Base-by-base conservation (phyloP, 2,888 invertebrate genomes). In the Melieria omissa region DNA sequence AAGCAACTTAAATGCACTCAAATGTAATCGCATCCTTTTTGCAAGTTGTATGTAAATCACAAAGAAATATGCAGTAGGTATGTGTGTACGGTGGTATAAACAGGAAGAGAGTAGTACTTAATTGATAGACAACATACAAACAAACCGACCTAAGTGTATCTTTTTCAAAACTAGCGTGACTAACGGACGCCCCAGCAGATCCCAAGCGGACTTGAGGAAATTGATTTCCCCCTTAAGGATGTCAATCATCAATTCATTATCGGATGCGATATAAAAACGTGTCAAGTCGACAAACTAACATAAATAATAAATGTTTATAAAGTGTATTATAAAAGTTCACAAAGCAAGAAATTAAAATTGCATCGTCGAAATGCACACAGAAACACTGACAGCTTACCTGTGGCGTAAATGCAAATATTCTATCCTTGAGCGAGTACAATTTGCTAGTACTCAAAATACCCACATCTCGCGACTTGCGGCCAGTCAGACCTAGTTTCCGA, bases 121-220 rank as follows among this genome's bases (percentile, higher is more conserved):
- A 52, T 49, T 67, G n/a, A 61, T 62, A 61, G 55, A 55, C 45
- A 69, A 62, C 61, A 68, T 54, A 62, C 67, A 72, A 72, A 58
- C 66, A 79, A 81, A 85, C 87, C 82, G 86, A 96, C 96, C 96
- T 94, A 96, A 90, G 87, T 96, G 94, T 87, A 93, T 90, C 88
- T 92, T 92, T 90, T 93, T 93, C 90, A 95, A 91, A 86, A 93
- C 93, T 90, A 98, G 92, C 79, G 96, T 95, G 88, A 98, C 95
- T 85, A 97, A 92, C 76, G 99, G 99, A 83, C 99, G 92, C 83
- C 99, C 99, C 86, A 98, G 92, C 89, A 97, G 95, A 89, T 95
- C 95, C 99, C 99, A 99, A 88, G 96, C 96, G 83, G 95, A 95
- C 90, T 98, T 97, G 90, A 98, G 92, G 91, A 97, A 98, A 90